A percentile compares a stretch with the other conserved stretches of the same genome.
Evolutionary conservation across 2,888 invertebrate species (phyloP).

Genomic region (Agrilus cyanescens): DNA sequence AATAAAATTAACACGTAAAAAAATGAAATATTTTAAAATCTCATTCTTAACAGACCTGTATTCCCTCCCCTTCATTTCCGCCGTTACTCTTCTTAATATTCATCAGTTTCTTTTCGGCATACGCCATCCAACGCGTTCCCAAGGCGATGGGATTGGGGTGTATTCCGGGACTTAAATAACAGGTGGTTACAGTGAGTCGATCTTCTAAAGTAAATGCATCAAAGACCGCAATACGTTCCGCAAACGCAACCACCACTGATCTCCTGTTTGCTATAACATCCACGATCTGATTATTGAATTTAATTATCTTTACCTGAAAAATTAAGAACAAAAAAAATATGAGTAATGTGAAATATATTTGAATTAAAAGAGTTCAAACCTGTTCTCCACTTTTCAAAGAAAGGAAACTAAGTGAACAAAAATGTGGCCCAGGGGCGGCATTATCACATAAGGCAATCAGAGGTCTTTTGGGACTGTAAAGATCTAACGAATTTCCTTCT

Average conservation of each 20-base stretch:
- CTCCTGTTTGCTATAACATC: conserved; percentile 83
- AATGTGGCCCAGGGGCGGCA: conserved; percentile 63
- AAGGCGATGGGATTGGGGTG: conserved; percentile 73
- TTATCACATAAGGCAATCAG: conserved; percentile 85
- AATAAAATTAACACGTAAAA: conserved; percentile 8
- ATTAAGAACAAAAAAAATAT: conserved; percentile 3
- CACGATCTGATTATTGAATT: conserved; percentile 81
- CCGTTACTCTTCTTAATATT: conserved; percentile 70
- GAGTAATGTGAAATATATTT: conserved; percentile 1
- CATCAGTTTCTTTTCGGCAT: conserved; percentile 76
- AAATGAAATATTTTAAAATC: too few relatives aligned
- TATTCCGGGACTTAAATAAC: conserved; percentile 77
- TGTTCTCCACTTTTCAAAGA: conserved; percentile 74
- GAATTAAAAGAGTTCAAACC: conserved; percentile 30
- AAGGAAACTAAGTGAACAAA: conserved; percentile 71
- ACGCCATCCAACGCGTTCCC: conserved; percentile 74
- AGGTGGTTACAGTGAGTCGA: conserved; percentile 75
- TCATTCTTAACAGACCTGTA: conserved; percentile 24
- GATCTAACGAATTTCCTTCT: conserved; percentile 45
- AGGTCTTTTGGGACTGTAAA: conserved; percentile 69
- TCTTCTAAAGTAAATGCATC: conserved; percentile 83
- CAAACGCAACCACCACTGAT: conserved; percentile 77
- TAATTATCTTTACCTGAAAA: conserved; percentile 68
- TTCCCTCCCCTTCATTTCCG: conserved; percentile 58
- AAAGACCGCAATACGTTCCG: conserved; percentile 83